Evolutionary conservation across 2,797 vertebrate species (phyloP), one percentile per base, ranked within the genome.

Genomic region (Coregonus sp.): DNA sequence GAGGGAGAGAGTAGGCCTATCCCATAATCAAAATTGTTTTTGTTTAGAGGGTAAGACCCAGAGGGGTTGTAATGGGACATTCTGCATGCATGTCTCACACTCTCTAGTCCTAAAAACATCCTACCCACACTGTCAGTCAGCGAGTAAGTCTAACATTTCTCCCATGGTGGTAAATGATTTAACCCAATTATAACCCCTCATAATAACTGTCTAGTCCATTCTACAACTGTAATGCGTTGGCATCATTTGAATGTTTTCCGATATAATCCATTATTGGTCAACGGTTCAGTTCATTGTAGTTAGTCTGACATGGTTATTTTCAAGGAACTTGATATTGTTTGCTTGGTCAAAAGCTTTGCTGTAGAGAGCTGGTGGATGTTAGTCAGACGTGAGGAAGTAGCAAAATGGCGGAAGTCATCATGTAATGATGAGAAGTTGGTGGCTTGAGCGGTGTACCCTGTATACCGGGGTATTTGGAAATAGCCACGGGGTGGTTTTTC

Each of bases 111-210:
- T 47, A 12, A 71, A 71, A 40, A 7, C 50, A 33, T 11, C 51
- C 18, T 56, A 75, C 50, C 33, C 6, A 47, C 40, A 47, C 7
- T 47, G 40, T 47, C 40, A 47, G 40, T 47, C 40, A 47, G 75
- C 81, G 72, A 79, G 78, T 83, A 83, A 78, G 83, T 61, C 78
- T 63, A 84, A 88, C 86, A 91, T 88, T 78, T 47, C 40, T 87
- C 86, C 90, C 87, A 15, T 82, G 76, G 73, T 5, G 78, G 89
- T 84, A 92, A 91, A 88, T 87, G 79, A 79, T 89, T 92, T 82
- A 84, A 88, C 89, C 88, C 87, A 47, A 89, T 86, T 83, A 74
- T 80, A 80, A 82, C 78, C 52, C 56, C 67, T 52, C 66, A 71
- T 67, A 15, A 70, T 56, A 56, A 31, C 75, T 50, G 73, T 77